phyloP scores from a whole-genome alignment of 2,888 invertebrate species.

The Cactoblastis cactorum region DNA sequence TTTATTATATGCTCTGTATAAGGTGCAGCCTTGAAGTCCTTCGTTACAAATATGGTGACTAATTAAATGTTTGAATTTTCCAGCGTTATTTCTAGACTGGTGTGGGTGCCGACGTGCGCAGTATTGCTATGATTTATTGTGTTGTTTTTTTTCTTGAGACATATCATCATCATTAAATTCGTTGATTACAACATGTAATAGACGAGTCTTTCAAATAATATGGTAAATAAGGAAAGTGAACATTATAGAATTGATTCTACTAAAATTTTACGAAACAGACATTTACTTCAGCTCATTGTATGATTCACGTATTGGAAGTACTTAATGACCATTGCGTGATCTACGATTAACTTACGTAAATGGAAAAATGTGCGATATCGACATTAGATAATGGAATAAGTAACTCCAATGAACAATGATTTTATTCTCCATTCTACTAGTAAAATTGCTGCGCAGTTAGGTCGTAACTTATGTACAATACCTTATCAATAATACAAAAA shows the following conservation, averaged over 20 bases:
- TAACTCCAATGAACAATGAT: too few species aligned
- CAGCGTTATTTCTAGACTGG: slow-evolving; percentile 55
- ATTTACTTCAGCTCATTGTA: background rate
- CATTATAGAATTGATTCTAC: slow-evolving; percentile 19
- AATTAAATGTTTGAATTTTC: slow-evolving; percentile 73
- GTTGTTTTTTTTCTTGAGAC: slow-evolving; percentile 27
- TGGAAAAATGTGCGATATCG: slow-evolving; percentile 4
- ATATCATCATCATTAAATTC: slow-evolving; percentile 20
- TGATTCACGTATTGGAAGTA: slow-evolving; percentile 18
- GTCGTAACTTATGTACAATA: background rate
- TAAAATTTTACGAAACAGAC: background rate
- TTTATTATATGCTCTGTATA: slow-evolving; percentile 69
- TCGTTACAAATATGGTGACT: slow-evolving; percentile 63
- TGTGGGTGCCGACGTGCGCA: slow-evolving; percentile 55
- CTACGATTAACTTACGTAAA: slow-evolving; percentile 33
- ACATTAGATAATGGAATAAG: background rate
- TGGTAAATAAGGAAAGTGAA: slow-evolving; percentile 21
- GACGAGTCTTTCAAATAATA: background rate
- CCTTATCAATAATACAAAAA: background rate
- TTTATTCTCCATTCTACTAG: too few species aligned
- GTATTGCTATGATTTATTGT: slow-evolving; percentile 44
- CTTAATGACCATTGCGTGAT: slow-evolving; percentile 29
- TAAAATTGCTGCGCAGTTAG: background rate
- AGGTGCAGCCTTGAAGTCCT: slow-evolving; percentile 66
- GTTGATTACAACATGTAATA: slow-evolving; percentile 16